Conservation (phyloP, 2,888 invertebrate species). For the Aspidiotus destructor region DNA sequence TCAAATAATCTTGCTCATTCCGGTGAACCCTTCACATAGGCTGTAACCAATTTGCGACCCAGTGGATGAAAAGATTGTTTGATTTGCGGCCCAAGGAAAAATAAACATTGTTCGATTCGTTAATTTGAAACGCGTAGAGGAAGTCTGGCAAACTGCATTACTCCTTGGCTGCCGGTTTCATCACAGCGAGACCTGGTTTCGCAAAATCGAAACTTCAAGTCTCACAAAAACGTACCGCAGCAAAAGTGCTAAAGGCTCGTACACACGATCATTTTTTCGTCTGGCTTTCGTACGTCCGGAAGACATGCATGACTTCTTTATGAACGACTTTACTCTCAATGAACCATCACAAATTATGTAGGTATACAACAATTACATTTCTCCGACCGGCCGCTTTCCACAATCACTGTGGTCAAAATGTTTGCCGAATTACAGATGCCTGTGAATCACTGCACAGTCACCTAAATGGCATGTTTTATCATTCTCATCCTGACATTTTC, state of each 20-base stretch:
- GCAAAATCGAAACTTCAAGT: neutral
- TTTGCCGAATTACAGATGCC: constrained; percentile 1
- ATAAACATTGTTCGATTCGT: neutral
- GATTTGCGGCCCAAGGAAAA: neutral
- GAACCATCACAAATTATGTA: neutral
- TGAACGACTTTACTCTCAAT: neutral
- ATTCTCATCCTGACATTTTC: constrained; percentile 8
- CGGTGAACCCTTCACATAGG: too few relatives aligned
- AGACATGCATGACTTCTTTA: neutral
- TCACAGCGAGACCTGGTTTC: neutral
- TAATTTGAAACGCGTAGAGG: neutral
- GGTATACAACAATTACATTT: neutral
- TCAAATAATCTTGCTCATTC: too few relatives aligned
- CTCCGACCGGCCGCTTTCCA: neutral
- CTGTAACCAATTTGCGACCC: neutral
- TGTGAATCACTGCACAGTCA: constrained; percentile 5
- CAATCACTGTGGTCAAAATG: neutral
- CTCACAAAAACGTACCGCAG: neutral
- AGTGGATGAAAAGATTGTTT: neutral
- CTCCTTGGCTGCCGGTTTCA: neutral
- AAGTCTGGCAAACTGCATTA: neutral
- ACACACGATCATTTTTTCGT: neutral
- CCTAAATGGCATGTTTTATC: neutral
- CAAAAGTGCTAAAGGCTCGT: constrained; percentile 8
- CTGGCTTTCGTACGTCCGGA: neutral